Evolutionary conservation across 2,113 vertebrate genomes (phyloP), one percentile per base, ranked within the genome.

Genomic region (Dicerorhinus sumatrensis): DNA sequence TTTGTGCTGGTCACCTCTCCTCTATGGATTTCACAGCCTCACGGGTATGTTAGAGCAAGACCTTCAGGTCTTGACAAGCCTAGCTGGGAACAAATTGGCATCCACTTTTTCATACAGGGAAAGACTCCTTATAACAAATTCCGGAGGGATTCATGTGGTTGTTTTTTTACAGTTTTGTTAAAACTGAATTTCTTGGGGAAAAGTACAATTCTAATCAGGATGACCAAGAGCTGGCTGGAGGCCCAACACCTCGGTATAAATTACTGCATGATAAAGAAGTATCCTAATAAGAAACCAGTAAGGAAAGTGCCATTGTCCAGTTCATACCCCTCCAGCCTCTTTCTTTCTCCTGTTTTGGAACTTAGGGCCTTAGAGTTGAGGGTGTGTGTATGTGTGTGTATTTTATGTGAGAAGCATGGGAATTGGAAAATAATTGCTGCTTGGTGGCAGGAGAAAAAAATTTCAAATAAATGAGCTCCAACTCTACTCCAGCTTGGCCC

Each of bases 91-190:
- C 31, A 33, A 14, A 67, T 20, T 18, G 21, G 36, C 79, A 54
- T 73, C 20, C 4, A 23, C 21, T 36, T 79, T 84, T 80, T 94
- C 20, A 79, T 31, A 54, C 2, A 63, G 73, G 46, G 8, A 42
- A 63, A 96, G 63, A 67, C 23, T 76, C 84, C 46, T 69, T 51
- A 33, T 51, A 86, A 56, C 2, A 14, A 27, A 91, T 86, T 77
- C n/a, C 14, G 39, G 31, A 17, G 63, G 67, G 46, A 17, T 33
- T 92, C 3, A 0, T 48, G 31, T 80, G 20, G 31, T 8, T 60
- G 27, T 46, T 72, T 87, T 87, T 58, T 33, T 23, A 87, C 3
- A 42, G 13, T 92, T 97, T 96, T 93, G 81, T 95, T 97, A 80
- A 84, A 86, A 90, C 79, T 92, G 48, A 88, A 77, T 91, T 92